A percentile compares a stretch with the other conserved stretches of the same genome.
Evolutionary conservation across 1,140 invertebrate species (phyloP).

Genomic region (Drosophila serrata): DNA sequence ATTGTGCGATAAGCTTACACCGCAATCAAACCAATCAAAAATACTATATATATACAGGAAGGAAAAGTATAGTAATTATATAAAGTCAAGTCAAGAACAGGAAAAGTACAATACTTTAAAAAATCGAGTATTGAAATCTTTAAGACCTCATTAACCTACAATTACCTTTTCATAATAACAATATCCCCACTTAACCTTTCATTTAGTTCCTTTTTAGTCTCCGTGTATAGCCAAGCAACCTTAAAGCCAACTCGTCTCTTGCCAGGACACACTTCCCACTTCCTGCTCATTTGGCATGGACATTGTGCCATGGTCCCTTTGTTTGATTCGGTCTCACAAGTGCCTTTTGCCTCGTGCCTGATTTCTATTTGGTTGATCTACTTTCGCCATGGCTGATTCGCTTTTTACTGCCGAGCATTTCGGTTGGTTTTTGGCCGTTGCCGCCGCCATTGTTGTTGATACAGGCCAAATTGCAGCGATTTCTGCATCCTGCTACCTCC

Average conservation of each 20-base stretch:
- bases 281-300: conserved; percentile 63
- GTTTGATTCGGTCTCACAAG: conserved; percentile 52
- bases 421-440: conserved; percentile 56
- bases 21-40: conserved; percentile 2
- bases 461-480: conserved; percentile 71
- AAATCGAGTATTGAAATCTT: not conserved
- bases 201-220: not conserved
- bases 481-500: conserved; percentile 38
- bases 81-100: no score
- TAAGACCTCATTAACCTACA: not conserved
- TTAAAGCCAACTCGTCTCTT: conserved; percentile 9
- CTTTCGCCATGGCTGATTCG: conserved; percentile 55
- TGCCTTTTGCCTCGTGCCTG: conserved; percentile 43
- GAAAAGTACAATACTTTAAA: not conserved
- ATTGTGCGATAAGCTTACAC: not conserved
- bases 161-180: not conserved
- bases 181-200: no score
- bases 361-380: conserved; percentile 65
- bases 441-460: conserved; percentile 55
- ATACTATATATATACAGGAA: not conserved
- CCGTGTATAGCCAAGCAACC: not conserved
- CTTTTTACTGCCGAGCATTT: conserved; percentile 62
- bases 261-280: conserved; percentile 7
- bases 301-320: conserved; percentile 51
- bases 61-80: no score